These are phyloP conservation scores for Dromococcyx pavoninus DNA, from an alignment of 2,797 vertebrate species.

Conservation along the genomic window DNA sequence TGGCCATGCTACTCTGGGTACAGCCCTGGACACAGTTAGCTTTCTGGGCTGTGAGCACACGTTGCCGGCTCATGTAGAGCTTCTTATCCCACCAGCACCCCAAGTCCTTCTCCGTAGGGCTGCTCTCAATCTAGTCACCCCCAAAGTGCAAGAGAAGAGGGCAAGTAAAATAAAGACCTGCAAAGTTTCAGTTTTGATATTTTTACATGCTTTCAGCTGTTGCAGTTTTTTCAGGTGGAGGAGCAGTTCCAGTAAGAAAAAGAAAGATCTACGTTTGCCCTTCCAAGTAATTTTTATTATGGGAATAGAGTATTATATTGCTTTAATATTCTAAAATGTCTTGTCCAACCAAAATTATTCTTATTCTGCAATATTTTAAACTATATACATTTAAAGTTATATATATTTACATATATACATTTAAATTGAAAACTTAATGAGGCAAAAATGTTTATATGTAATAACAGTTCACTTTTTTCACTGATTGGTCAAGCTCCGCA, in stretches of 20 bases:
- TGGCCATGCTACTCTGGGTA: no score
- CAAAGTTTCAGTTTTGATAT: neutral
- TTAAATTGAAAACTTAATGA: neutral
- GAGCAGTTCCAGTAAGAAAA: neutral
- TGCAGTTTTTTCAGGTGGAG: neutral
- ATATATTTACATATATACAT: no score
- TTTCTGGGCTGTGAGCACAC: no score
- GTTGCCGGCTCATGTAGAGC: no score
- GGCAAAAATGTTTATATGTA: neutral
- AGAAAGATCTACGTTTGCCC: neutral
- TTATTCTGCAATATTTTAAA: neutral
- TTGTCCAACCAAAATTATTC: no score
- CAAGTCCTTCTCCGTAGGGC: no score
- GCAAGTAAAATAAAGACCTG: neutral
- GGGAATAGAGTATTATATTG: neutral
- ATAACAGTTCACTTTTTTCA: neutral
- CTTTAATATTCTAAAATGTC: neutral
- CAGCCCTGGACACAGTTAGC: no score
- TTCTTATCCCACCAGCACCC: no score
- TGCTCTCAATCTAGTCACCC: no score
- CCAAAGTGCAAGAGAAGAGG: no score
- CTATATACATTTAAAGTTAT: neutral
- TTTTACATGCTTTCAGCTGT: neutral
- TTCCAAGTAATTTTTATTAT: neutral
- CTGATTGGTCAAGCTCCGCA: neutral